phyloP scores from a whole-genome alignment of 2,888 invertebrate genomes.

The Zaprionus obscuricornis region DNA sequence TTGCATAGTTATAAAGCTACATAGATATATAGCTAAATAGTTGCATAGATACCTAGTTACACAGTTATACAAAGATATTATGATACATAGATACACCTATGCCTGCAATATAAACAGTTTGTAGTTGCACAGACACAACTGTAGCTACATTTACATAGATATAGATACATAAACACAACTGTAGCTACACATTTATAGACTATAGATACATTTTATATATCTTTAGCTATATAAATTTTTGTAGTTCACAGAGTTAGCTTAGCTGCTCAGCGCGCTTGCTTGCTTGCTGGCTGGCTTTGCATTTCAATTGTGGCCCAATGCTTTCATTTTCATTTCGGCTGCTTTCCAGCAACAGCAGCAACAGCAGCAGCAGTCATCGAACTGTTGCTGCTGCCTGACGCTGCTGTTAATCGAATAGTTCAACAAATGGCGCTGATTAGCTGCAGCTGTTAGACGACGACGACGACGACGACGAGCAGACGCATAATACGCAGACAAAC shows the following conservation, averaged over 20 bases:
- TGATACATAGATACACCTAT: background rate
- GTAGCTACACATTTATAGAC: background rate
- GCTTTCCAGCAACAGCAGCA: too few species aligned
- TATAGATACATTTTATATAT: background rate
- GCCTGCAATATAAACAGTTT: too few species aligned
- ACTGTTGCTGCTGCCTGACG: too few species aligned
- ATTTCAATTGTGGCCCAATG: conserved; percentile 68
- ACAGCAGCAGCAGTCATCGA: too few species aligned
- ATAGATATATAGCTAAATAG: too few species aligned
- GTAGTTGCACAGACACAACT: background rate
- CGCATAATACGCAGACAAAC: too few species aligned
- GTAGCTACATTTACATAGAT: background rate
- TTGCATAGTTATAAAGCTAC: too few species aligned
- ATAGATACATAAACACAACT: background rate
- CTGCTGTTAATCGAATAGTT: conserved; percentile 46
- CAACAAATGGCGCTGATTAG: conserved; percentile 60
- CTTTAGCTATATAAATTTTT: too few species aligned
- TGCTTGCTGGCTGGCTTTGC: conserved; percentile 61
- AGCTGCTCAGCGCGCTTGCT: too few species aligned
- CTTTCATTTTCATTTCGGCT: conserved; percentile 53
- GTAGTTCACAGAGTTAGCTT: too few species aligned
- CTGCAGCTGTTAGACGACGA: background rate
- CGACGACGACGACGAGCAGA: background rate
- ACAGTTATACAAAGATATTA: background rate
- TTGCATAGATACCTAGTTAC: background rate